A percentile compares a stretch with the other conserved stretches of the same genome.
Evolutionary conservation across 1,140 invertebrate genomes (phyloP).

Genomic region (Medauroidea extradentata): DNA sequence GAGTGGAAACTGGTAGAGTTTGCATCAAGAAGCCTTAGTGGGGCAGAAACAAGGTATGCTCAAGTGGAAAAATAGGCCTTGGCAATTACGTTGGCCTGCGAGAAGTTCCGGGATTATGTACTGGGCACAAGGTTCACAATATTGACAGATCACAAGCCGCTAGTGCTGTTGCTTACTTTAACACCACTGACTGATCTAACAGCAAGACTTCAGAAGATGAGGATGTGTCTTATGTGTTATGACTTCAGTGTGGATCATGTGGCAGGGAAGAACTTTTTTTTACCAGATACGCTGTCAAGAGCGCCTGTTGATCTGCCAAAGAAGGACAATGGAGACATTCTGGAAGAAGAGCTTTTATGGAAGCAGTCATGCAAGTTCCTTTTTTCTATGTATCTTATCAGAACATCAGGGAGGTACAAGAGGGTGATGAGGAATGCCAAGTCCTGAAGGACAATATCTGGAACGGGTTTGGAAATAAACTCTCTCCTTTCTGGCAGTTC

Average conservation of each 20-base stretch:
- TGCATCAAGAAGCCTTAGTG: conserved; percentile 32
- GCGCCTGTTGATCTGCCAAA: not conserved
- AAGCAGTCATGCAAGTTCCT: not conserved
- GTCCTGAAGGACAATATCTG: not conserved
- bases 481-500: not conserved
- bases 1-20: conserved; percentile 31
- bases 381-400: not conserved
- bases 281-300: not conserved
- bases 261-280: not conserved
- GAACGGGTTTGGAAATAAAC: not conserved
- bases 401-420: not conserved
- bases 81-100: conserved; percentile 21
- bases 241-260: not conserved
- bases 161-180: not conserved
- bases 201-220: not conserved
- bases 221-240: not conserved
- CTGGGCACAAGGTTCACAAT: not conserved
- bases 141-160: not conserved
- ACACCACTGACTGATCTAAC: not conserved
- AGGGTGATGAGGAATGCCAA: not conserved
- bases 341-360: not conserved
- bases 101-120: not conserved
- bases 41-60: conserved; percentile 31
- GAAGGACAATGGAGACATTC: not conserved
- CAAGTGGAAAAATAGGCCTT: conserved; percentile 40